Conservation (phyloP, 2,797 vertebrate species). For the Diglossa cyanea region DNA sequence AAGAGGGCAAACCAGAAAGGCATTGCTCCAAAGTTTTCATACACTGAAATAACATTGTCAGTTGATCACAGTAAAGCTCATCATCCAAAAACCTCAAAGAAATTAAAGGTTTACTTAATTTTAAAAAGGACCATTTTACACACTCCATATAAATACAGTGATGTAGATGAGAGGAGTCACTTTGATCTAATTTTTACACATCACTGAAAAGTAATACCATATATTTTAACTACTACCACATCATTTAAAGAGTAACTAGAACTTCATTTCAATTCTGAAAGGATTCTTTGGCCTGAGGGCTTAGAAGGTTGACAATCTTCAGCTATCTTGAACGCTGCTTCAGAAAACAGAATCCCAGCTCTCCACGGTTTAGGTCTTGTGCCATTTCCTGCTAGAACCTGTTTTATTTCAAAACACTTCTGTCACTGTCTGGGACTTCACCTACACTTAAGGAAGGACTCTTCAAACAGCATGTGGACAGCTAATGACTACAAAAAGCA, state of each 20-base stretch:
- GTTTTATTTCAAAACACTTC: background rate
- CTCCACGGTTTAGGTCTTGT: background rate
- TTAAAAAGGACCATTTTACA: background rate
- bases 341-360: background rate
- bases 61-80: background rate
- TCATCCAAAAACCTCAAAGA: background rate
- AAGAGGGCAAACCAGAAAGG: background rate
- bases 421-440: background rate
- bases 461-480: background rate
- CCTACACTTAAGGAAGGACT: background rate
- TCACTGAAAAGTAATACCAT: background rate
- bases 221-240: background rate
- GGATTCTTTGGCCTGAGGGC: background rate
- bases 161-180: background rate
- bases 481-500: background rate
- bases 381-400: background rate
- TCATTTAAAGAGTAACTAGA: background rate
- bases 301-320: background rate
- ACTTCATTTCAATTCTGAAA: background rate
- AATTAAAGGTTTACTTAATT: background rate
- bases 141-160: background rate
- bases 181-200: background rate
- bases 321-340: background rate
- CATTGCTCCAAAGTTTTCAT: background rate
- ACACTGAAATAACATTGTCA: background rate